Evolutionary conservation across 2,888 invertebrate genomes (phyloP).

Genomic region (Cheilosia soror): DNA sequence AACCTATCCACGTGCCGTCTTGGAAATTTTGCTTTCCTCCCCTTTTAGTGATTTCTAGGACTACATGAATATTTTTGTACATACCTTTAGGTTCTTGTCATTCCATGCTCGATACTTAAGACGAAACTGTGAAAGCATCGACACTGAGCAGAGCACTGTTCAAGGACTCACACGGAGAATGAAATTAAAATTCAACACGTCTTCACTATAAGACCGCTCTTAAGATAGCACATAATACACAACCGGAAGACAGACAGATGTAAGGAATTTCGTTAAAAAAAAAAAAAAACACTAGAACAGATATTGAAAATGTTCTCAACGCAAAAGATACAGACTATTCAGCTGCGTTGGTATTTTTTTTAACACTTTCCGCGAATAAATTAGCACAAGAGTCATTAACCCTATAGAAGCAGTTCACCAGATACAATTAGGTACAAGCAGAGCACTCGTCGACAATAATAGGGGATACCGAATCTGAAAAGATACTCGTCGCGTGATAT

Average conservation of each 20-base stretch:
- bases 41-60: neutral
- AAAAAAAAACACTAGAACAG: neutral
- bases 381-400: constrained; percentile 17
- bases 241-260: no score
- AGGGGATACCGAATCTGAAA: constrained; percentile 2
- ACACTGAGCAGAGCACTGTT: constrained; percentile 4
- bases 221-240: neutral
- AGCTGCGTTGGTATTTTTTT: neutral
- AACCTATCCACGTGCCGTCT: neutral
- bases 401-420: constrained; percentile 6
- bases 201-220: neutral
- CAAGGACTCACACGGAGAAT: constrained; percentile 49
- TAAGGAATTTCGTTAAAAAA: no score
- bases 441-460: neutral
- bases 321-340: neutral
- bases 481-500: constrained; percentile 15
- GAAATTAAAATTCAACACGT: constrained; percentile 62
- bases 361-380: constrained; percentile 11
- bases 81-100: constrained; percentile 45
- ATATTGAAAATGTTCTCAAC: neutral
- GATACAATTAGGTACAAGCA: neutral
- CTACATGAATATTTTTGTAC: constrained; percentile 14
- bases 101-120: constrained; percentile 24
- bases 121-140: constrained; percentile 7
- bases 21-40: constrained; percentile 8